Evolutionary conservation across 2,797 vertebrate species (phyloP), one percentile per base, ranked within the genome.

Genomic region (Hemibagrus guttatus): DNA sequence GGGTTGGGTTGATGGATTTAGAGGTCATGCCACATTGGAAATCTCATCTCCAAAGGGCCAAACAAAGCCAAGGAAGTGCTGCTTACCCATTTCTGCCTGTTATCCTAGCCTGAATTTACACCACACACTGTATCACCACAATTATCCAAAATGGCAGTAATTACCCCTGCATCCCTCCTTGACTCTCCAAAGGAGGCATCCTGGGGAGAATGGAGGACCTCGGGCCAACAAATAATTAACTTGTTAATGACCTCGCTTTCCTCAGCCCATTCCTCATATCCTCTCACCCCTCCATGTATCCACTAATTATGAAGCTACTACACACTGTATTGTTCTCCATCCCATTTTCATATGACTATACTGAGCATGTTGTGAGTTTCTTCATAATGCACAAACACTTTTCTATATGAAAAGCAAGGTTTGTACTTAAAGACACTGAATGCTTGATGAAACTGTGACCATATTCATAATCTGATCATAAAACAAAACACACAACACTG

Each of bases 221-320:
- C 78, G 14, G 92, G 92, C 92, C 90, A 90, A 92, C 88, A 93
- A 92, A 94, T 94, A 94, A 94, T 94, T 94, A 93, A 92, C 91
- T 93, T 91, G 91, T 93, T 94, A 93, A 94, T 93, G 91, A 91
- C 81, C 90, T 91, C 76, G 87, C 88, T 90, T 89, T 86, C 86
- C 89, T 80, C 85, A 81, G 85, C 84, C 81, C 85, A 84, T 89
- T 88, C 89, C 86, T 90, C 87, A 89, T 83, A 83, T 88, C 89
- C 88, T 68, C 75, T 90, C 85, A 68, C 84, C 85, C 86, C 86
- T 86, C 81, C 88, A 89, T 84, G 89, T 89, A 90, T 89, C 75
- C 81, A 89, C 85, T 88, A 91, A 89, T 91, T 90, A 89, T 83
- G 75, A 61, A 88, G 84, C 83, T 85, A 69, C 80, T 52, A 28